These are phyloP conservation scores for Papilio demoleus DNA, from an alignment of 2,888 invertebrate species.

Conservation along the genomic window DNA sequence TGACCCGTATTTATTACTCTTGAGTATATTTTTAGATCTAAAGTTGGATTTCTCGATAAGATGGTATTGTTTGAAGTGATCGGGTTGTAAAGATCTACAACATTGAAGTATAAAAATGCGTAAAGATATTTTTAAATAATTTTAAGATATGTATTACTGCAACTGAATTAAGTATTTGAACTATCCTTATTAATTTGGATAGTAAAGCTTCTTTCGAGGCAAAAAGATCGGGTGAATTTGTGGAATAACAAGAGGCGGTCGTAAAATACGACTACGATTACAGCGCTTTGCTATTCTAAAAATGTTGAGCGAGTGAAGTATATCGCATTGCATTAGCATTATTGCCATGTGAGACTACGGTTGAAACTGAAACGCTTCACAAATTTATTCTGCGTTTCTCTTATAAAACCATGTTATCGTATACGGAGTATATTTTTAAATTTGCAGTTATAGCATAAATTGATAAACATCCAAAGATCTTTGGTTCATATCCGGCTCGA, in stretches of 20 bases:
- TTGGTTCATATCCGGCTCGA: too few species aligned
- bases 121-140: too few species aligned
- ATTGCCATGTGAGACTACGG: slow-evolving; percentile 29
- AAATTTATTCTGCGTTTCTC: not conserved
- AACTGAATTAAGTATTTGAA: slow-evolving; percentile 4
- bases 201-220: not conserved
- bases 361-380: slow-evolving; percentile 19
- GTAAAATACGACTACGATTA: slow-evolving; percentile 27
- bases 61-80: too few species aligned
- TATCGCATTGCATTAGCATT: slow-evolving; percentile 25
- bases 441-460: not conserved
- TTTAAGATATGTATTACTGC: not conserved
- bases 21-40: too few species aligned
- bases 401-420: not conserved
- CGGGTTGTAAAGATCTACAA: too few species aligned
- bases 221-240: slow-evolving; percentile 9
- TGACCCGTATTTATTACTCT: too few species aligned
- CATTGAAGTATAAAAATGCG: too few species aligned
- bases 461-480: too few species aligned
- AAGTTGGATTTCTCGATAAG: too few species aligned
- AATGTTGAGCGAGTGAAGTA: slow-evolving; percentile 24
- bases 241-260: slow-evolving; percentile 19
- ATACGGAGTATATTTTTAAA: not conserved
- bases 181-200: not conserved
- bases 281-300: slow-evolving; percentile 25